Evolutionary conservation across 2,113 vertebrate genomes (phyloP).

Genomic region (Aspiorhynchus laticeps): DNA sequence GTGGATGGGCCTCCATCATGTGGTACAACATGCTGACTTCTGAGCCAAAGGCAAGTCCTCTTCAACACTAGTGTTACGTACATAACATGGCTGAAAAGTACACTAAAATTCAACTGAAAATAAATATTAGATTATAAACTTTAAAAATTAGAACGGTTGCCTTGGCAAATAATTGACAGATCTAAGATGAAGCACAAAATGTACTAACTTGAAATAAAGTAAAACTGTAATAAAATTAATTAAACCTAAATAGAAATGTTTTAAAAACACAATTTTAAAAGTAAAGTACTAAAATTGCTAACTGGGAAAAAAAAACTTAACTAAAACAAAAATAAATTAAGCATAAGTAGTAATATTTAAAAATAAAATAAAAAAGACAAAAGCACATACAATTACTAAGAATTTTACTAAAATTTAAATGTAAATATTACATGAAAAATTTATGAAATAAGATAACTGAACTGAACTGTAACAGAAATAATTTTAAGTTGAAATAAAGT

Average conservation of each 20-base stretch:
- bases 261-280: neutral
- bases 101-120: neutral
- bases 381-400: no score
- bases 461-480: no score
- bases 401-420: no score
- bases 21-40: constrained; percentile 98
- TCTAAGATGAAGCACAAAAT: neutral
- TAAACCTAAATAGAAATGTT: neutral
- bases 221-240: neutral
- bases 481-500: neutral
- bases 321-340: neutral
- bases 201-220: neutral
- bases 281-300: neutral
- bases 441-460: neutral
- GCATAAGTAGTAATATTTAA: neutral
- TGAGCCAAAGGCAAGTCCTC: constrained; percentile 84
- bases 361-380: no score
- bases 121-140: neutral
- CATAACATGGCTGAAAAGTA: neutral
- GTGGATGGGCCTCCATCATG: constrained; percentile 95
- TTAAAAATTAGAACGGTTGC: neutral
- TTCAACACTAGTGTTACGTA: neutral
- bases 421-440: no score
- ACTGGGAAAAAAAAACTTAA: neutral
- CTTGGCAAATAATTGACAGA: neutral